Evolutionary conservation across 2,113 vertebrate species (phyloP).

Genomic region (Chamaetylas fuelleborni): DNA sequence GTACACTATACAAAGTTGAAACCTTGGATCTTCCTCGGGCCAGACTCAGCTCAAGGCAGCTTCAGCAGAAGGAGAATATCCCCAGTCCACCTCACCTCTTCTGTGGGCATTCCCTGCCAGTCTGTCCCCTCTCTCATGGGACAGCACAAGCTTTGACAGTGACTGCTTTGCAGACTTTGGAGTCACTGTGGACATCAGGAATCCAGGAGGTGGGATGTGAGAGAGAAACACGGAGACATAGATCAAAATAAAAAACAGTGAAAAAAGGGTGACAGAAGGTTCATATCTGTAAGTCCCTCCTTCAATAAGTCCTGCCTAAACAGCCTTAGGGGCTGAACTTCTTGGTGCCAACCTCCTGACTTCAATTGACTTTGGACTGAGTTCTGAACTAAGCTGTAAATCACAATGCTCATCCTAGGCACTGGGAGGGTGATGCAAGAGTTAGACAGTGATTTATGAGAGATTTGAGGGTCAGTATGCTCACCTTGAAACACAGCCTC

Average conservation of each 20-base stretch:
- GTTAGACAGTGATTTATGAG: conserved; percentile 59
- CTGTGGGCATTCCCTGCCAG: not conserved
- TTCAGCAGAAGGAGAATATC: not conserved
- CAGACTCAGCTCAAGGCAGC: not conserved
- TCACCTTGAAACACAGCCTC: conserved; percentile 37
- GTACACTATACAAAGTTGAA: not conserved
- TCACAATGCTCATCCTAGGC: conserved; percentile 24
- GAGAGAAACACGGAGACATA: not conserved
- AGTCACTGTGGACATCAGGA: not conserved
- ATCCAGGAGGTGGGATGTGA: not conserved
- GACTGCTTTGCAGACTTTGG: not conserved
- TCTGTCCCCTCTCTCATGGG: not conserved
- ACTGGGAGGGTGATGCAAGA: not conserved
- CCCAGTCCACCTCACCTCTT: not conserved
- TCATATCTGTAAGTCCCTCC: not conserved
- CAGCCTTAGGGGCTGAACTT: conserved; percentile 22
- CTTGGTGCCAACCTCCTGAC: not conserved
- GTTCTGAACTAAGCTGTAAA: conserved; percentile 50
- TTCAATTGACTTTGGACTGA: conserved; percentile 16
- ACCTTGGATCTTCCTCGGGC: not conserved
- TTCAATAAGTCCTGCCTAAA: not conserved
- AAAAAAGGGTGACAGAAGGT: not conserved
- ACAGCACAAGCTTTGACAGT: not conserved
- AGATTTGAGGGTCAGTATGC: not conserved
- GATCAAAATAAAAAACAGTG: not conserved